Percentiles rank a stretch among this genome's conserved stretches.
These are phyloP conservation scores for Hedya salicella DNA, from an alignment of 2,888 invertebrate species.

Conservation along the genomic window DNA sequence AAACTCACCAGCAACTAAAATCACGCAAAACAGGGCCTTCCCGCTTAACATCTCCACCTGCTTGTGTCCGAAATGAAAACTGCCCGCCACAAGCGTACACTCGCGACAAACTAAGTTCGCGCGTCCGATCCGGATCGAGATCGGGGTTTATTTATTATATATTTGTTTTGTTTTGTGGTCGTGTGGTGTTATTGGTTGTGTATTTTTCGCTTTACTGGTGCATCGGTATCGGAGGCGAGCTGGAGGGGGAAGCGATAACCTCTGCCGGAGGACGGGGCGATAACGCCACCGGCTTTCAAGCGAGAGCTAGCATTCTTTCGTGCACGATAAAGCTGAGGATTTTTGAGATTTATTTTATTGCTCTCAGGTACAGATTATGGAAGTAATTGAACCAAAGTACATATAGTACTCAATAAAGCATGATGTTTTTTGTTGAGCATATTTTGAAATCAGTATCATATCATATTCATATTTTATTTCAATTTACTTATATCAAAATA, in stretches of 20 bases:
- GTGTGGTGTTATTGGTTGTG: conserved; percentile 64
- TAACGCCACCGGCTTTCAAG: conserved; percentile 73
- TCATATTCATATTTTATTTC: no score
- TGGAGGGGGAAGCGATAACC: conserved; percentile 73
- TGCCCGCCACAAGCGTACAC: conserved; percentile 54
- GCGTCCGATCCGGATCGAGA: conserved; percentile 15
- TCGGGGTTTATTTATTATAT: conserved; percentile 45
- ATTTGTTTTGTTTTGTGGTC: conserved; percentile 48
- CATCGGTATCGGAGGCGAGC: conserved; percentile 62
- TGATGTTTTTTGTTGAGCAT: no score
- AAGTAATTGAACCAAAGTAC: no score
- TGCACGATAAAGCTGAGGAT: conserved; percentile 52
- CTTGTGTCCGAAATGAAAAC: conserved; percentile 61
- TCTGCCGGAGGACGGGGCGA: conserved; percentile 74
- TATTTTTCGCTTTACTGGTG: conserved; percentile 73
- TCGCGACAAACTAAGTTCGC: conserved; percentile 30
- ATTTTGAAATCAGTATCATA: no score
- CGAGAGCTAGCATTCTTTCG: conserved; percentile 73
- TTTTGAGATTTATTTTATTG: conserved; percentile 33
- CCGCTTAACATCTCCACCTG: conserved; percentile 79
- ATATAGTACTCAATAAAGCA: no score
- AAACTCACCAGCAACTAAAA: conserved; percentile 75
- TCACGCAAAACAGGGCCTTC: conserved; percentile 70
- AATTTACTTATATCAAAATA: no score
- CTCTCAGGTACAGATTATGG: no score